Conservation (phyloP, 1,140 invertebrate species). For the Heliconius himera region DNA sequence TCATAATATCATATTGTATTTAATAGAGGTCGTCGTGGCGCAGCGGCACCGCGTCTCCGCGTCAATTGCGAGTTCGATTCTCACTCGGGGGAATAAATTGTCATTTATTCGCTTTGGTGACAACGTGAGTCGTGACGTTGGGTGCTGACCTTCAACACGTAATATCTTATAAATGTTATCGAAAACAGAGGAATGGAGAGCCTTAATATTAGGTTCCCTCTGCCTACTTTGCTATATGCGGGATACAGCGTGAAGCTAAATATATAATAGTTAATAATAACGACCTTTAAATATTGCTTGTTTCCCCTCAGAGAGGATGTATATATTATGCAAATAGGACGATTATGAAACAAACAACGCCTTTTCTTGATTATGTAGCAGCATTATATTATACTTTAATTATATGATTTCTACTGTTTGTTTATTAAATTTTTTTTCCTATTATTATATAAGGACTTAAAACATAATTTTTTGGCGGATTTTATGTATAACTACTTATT, state of each 20-base stretch:
- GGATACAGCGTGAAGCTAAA: constrained; percentile 2
- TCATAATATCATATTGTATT: too few relatives aligned
- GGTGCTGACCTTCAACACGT: not conserved
- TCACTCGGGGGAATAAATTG: not conserved
- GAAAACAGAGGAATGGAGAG: not conserved
- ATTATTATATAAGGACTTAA: not conserved
- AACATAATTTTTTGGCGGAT: not conserved
- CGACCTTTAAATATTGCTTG: not conserved
- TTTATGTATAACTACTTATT: too few relatives aligned
- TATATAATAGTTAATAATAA: not conserved
- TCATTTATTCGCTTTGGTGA: not conserved
- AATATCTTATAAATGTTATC: not conserved
- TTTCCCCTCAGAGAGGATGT: not conserved
- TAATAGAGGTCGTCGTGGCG: too few relatives aligned
- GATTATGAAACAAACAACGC: not conserved
- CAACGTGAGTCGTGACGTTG: not conserved
- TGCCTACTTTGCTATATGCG: not conserved
- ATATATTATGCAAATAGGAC: not conserved
- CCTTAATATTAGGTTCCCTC: not conserved
- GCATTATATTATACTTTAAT: not conserved
- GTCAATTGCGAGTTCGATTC: too few relatives aligned
- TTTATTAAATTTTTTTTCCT: not conserved
- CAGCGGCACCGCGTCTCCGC: too few relatives aligned
- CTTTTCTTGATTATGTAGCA: not conserved
- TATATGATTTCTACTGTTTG: not conserved